Conservation (phyloP, 2,113 vertebrate genomes). For the Nibea albiflora region DNA sequence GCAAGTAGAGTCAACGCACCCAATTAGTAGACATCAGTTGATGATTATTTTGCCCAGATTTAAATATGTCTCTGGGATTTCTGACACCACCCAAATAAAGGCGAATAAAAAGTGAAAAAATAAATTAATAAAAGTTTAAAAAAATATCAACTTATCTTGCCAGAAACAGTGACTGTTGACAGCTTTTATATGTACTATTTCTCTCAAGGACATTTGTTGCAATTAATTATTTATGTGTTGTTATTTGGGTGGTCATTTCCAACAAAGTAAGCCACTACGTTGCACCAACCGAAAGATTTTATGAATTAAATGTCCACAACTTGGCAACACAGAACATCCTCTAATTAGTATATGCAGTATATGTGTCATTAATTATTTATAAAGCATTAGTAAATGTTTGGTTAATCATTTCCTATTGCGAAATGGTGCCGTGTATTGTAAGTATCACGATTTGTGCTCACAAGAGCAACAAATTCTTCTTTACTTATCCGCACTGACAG, state of each 20-base stretch:
- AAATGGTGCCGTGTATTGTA: no score
- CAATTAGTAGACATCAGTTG: background rate
- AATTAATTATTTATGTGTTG: background rate
- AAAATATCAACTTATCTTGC: background rate
- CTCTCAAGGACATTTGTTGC: background rate
- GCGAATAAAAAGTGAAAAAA: background rate
- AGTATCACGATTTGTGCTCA: background rate
- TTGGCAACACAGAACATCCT: background rate
- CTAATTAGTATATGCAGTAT: background rate
- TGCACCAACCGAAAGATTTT: background rate
- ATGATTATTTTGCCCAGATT: background rate
- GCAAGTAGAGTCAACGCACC: background rate
- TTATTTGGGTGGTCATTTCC: background rate
- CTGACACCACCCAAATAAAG: background rate
- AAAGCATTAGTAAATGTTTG: slow-evolving; percentile 5
- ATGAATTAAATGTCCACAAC: background rate
- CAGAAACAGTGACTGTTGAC: background rate
- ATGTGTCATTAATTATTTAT: background rate
- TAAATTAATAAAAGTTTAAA: background rate
- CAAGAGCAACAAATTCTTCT: background rate
- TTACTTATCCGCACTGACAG: background rate
- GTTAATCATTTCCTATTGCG: background rate
- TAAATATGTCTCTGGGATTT: background rate
- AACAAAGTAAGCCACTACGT: background rate
- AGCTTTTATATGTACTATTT: background rate